These are phyloP conservation scores for Oreochromis grahami DNA, from an alignment of 2,797 vertebrate species.

Conservation along the genomic window DNA sequence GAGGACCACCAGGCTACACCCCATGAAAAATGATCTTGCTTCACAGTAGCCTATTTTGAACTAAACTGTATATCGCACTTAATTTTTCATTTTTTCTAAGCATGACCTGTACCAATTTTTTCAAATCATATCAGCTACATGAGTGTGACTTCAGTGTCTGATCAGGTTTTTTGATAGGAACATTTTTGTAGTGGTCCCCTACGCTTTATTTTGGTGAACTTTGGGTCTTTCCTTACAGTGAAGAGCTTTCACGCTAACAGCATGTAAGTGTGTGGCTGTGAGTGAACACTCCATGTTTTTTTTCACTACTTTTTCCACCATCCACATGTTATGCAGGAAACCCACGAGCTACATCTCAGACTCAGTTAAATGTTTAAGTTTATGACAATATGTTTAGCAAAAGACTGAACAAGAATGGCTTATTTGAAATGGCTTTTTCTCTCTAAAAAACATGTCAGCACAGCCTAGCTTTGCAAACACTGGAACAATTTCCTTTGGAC, in stretches of 20 bases:
- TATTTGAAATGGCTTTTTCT: not conserved
- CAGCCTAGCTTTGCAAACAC: not conserved
- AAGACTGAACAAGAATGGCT: not conserved
- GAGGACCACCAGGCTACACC: not conserved
- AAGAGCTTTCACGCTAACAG: not conserved
- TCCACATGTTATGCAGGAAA: not conserved
- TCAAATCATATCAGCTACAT: not conserved
- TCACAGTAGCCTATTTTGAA: not conserved
- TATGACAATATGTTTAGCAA: not conserved
- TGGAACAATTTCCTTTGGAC: not conserved
- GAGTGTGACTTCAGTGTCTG: not conserved
- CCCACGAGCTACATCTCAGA: not conserved
- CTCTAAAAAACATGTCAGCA: not conserved
- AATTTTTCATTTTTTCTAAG: not conserved
- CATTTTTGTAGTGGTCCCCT: not conserved
- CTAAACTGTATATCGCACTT: not conserved
- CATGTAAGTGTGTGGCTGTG: not conserved
- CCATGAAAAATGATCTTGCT: not conserved
- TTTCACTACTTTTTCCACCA: not conserved
- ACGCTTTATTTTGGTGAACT: not conserved
- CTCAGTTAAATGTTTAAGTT: not conserved
- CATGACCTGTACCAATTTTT: not conserved
- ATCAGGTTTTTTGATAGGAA: not conserved
- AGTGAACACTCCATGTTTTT: not conserved
- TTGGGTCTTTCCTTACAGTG: not conserved